These are phyloP conservation scores for Eulithis testata DNA, from an alignment of 2,888 invertebrate genomes.

Conservation along the genomic window DNA sequence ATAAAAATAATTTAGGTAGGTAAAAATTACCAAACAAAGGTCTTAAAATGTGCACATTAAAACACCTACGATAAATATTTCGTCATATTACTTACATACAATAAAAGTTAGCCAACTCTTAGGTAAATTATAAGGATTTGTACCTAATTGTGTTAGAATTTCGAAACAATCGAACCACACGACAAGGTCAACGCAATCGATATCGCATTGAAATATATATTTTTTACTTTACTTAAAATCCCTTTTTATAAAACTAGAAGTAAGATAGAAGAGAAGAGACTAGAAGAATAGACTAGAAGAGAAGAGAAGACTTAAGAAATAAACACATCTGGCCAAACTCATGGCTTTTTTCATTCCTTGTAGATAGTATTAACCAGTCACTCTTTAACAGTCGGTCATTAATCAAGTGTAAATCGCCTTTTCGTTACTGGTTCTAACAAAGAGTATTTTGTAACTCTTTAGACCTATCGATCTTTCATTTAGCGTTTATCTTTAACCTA, in stretches of 20 bases:
- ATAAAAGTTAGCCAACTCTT: slow-evolving; percentile 7
- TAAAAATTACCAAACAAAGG: no score
- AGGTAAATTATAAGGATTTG: slow-evolving; percentile 10
- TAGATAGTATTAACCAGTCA: no score
- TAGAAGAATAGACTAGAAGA: no score
- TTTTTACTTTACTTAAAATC: no score
- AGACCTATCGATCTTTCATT: slow-evolving; percentile 5
- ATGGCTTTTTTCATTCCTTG: no score
- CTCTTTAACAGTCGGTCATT: no score
- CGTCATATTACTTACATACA: slow-evolving; percentile 7
- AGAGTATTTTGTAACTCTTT: not conserved
- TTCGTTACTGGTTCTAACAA: not conserved
- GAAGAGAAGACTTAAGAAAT: no score
- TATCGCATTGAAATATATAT: not conserved
- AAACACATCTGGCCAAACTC: no score
- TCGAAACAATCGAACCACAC: slow-evolving; percentile 22
- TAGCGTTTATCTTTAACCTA: slow-evolving; percentile 39
- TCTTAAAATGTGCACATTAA: not conserved
- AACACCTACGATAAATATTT: slow-evolving; percentile 5
- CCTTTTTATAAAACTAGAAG: no score
- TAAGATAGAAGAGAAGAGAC: no score
- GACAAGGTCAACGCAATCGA: slow-evolving; percentile 17
- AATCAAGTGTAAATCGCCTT: no score
- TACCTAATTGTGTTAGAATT: slow-evolving; percentile 6
- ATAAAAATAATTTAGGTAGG: no score